Conservation (phyloP, 2,113 vertebrate species). For the Cariama cristata region DNA sequence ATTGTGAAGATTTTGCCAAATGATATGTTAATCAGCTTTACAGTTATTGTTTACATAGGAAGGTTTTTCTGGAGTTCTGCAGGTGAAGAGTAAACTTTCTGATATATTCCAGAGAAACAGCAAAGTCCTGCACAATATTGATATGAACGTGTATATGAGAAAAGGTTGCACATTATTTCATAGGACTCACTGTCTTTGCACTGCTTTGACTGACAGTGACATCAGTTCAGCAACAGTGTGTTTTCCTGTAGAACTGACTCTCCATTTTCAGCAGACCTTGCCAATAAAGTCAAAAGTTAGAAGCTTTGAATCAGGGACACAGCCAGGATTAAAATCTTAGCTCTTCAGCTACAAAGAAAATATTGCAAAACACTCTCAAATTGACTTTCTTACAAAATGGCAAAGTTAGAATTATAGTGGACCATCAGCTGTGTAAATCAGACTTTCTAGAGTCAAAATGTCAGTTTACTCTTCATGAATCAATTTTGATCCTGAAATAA, state of each 20-base stretch:
- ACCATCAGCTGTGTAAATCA: background rate
- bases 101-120: background rate
- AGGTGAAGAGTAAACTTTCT: background rate
- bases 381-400: background rate
- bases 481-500: background rate
- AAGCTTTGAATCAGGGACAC: background rate
- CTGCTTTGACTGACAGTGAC: background rate
- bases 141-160: background rate
- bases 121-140: background rate
- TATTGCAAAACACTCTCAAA: background rate
- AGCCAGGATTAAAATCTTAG: background rate
- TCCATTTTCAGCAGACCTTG: background rate
- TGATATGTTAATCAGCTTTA: background rate
- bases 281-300: background rate
- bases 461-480: background rate
- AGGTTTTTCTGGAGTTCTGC: background rate
- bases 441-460: background rate
- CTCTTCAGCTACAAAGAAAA: background rate
- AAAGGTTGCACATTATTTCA: background rate
- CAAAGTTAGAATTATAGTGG: background rate
- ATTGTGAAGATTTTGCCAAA: background rate
- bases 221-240: background rate
- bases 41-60: background rate
- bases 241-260: background rate
- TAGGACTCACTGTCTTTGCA: background rate